phyloP scores from a whole-genome alignment of 2,797 vertebrate genomes.

The Champsocephalus gunnari region DNA sequence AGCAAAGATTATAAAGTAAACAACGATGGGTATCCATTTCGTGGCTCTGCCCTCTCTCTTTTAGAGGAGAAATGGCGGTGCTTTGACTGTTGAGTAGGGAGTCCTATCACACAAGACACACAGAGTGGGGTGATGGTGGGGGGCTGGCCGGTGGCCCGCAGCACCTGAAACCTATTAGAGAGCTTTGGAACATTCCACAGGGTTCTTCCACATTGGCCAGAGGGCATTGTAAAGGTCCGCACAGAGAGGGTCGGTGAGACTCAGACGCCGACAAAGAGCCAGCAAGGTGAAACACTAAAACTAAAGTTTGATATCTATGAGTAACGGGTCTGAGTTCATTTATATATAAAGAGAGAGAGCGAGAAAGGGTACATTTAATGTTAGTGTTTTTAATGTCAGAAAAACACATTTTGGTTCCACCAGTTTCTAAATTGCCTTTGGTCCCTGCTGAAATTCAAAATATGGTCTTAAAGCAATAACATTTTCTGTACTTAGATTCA shows the following conservation, averaged over 20 bases:
- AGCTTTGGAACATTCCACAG: conserved; percentile 87
- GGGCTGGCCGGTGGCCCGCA: conserved; percentile 81
- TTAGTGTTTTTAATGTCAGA: conserved; percentile 11
- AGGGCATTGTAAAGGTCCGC: conserved; percentile 87
- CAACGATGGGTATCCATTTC: conserved; percentile 46
- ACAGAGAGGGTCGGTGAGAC: conserved; percentile 70
- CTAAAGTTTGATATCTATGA: conserved; percentile 35
- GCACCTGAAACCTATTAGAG: conserved; percentile 89
- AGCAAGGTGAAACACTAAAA: conserved; percentile 79
- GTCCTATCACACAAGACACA: conserved; percentile 73
- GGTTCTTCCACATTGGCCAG: conserved; percentile 84
- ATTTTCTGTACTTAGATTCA: conserved; percentile 38
- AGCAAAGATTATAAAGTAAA: conserved; percentile 36
- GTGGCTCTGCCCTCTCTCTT: conserved; percentile 45
- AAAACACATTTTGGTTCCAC: conserved; percentile 32
- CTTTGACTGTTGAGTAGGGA: conserved; percentile 68
- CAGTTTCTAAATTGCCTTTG: conserved; percentile 5
- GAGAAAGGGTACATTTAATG: not conserved
- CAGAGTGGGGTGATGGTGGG: conserved; percentile 65
- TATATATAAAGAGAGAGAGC: not conserved
- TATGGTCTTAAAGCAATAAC: conserved; percentile 22
- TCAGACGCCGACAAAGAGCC: conserved; percentile 63
- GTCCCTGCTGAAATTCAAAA: conserved; percentile 36
- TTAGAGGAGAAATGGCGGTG: conserved; percentile 72
- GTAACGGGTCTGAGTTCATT: conserved; percentile 17